Evolutionary conservation across 1,140 invertebrate species (phyloP), one percentile per base, ranked within the genome.

Genomic region (Lineus longissimus): DNA sequence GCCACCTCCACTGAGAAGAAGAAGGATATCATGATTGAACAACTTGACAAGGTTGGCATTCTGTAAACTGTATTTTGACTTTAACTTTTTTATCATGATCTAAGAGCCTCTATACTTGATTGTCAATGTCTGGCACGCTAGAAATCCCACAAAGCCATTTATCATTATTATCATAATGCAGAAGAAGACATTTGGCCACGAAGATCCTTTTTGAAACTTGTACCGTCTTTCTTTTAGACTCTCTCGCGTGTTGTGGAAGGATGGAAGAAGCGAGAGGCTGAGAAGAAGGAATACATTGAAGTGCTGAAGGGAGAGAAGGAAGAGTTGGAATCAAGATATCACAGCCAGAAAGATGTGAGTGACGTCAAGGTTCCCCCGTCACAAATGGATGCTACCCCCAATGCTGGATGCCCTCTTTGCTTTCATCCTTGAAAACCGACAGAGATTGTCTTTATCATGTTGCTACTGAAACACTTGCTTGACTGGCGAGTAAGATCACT

Each of bases 21-120:
- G 15, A 78, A 78, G 58, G 76, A 78, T 55, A 67, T 74, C 40
- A 78, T 78, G 76, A 77, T 78, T 27, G 76, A 78, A 64, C 76
- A 78, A 57, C 62, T 78, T 43, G 76, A 78, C 58, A 78, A 75
- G 72, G 76, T 78, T n/a, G n/a, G n/a, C n/a, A n/a, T n/a, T n/a
- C n/a, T n/a, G n/a, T n/a, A 43, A 43, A n/a, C 15, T n/a, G 41
- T 15, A 15, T 43, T 43, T n/a, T 43, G 41, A 15, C 15, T n/a
- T n/a, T n/a, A n/a, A n/a, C n/a, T n/a, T n/a, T n/a, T n/a, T 43
- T 43, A 11, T n/a, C n/a, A n/a, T n/a, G n/a, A n/a, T n/a, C n/a
- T n/a, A n/a, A n/a, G n/a, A n/a, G n/a, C n/a, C n/a, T n/a, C n/a
- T n/a, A n/a, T n/a, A n/a, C n/a, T n/a, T n/a, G n/a, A n/a, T n/a